A percentile compares a stretch with the other conserved stretches of the same genome.
These are phyloP conservation scores for Scolanthus callimorphus DNA, from an alignment of 92 coral and sea anemone species.

Conservation along the genomic window DNA sequence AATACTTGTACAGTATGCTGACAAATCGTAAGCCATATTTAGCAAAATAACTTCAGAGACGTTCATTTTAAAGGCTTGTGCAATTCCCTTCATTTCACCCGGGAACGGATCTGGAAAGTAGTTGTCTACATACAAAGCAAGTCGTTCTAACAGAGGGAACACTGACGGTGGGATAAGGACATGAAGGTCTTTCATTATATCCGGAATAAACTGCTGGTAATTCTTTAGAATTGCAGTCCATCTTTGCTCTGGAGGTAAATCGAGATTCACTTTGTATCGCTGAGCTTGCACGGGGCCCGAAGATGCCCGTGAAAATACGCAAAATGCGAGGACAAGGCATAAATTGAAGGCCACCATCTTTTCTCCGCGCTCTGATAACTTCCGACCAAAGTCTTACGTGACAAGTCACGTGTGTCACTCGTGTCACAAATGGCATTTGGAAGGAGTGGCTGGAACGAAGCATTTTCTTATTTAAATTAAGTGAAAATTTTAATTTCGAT, in stretches of 20 bases:
- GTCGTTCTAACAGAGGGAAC: slow-evolving; percentile 50
- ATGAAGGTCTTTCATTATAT: slow-evolving; percentile 16
- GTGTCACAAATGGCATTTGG: no score
- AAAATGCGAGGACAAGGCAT: slow-evolving; percentile 5
- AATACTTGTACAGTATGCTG: slow-evolving; percentile 87
- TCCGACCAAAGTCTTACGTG: no score
- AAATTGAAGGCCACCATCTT: slow-evolving; percentile 11
- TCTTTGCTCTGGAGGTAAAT: slow-evolving; percentile 75
- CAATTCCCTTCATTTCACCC: slow-evolving; percentile 67
- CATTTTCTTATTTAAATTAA: no score
- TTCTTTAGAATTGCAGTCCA: slow-evolving; percentile 57
- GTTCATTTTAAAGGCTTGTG: slow-evolving; percentile 57
- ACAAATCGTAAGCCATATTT: slow-evolving; percentile 69
- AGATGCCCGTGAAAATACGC: not conserved
- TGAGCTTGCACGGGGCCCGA: slow-evolving; percentile 62
- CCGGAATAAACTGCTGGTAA: slow-evolving; percentile 36
- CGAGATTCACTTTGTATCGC: slow-evolving; percentile 58
- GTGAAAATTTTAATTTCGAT: no score
- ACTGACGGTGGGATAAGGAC: slow-evolving; percentile 23
- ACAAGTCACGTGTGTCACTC: no score
- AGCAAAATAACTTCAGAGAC: slow-evolving; percentile 53
- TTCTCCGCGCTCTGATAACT: no score
- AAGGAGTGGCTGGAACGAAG: no score
- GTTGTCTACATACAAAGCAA: slow-evolving; percentile 45
- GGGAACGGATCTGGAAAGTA: slow-evolving; percentile 76